Evolutionary conservation across 2,113 vertebrate genomes (phyloP).

Genomic region (Pseudorhombus dupliciocellatus): DNA sequence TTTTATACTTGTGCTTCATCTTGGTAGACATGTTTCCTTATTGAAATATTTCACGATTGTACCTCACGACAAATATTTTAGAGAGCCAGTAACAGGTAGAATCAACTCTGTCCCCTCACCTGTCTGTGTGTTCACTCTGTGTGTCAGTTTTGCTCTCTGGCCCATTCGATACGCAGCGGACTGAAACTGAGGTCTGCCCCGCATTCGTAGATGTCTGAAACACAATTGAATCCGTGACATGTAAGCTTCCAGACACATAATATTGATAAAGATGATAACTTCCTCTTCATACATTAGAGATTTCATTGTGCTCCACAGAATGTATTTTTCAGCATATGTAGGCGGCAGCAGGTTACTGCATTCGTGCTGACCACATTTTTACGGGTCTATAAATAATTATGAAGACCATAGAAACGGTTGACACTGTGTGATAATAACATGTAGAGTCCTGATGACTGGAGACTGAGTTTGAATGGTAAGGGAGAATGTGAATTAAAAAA

Average conservation of each 20-base stretch:
- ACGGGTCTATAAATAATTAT: background rate
- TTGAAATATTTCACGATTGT: background rate
- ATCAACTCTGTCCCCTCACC: slow-evolving; percentile 50
- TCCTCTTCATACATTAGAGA: background rate
- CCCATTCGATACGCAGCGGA: slow-evolving; percentile 10
- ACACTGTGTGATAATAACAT: slow-evolving; percentile 6
- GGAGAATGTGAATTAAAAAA: background rate
- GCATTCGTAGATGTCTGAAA: slow-evolving; percentile 47
- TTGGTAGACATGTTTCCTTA: background rate
- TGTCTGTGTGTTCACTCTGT: slow-evolving; percentile 26
- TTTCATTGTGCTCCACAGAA: background rate
- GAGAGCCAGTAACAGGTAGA: no score
- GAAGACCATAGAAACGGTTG: background rate
- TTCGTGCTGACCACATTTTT: background rate
- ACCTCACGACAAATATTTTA: no score
- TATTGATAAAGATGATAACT: background rate
- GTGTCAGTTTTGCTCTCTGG: slow-evolving; percentile 30
- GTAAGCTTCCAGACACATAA: background rate
- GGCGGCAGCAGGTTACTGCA: background rate
- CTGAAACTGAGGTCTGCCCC: slow-evolving; percentile 13
- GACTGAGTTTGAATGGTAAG: background rate
- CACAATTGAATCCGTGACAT: slow-evolving; percentile 10
- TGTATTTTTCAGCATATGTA: background rate
- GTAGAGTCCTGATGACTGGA: background rate
- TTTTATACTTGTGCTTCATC: background rate